Percentiles rank a stretch among this genome's conserved stretches.
phyloP scores from a whole-genome alignment of 2,888 invertebrate genomes.

The Drosophila basisetae region DNA sequence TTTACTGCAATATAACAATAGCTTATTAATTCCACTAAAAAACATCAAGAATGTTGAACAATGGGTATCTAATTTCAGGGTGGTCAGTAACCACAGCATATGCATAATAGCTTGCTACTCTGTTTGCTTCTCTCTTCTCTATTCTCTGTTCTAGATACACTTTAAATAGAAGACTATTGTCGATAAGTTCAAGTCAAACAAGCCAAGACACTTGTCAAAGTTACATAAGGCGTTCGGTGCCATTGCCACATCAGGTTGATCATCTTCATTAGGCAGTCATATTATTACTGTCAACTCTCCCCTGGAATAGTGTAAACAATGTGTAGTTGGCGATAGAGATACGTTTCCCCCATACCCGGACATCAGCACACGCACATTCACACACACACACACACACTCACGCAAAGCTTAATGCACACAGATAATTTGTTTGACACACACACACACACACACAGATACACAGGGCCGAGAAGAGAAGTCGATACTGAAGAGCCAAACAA shows the following conservation, averaged over 20 bases:
- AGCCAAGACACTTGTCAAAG: constrained; percentile 69
- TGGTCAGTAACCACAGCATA: constrained; percentile 30
- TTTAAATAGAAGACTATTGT: constrained; percentile 36
- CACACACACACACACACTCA: constrained; percentile 51
- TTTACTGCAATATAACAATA: not conserved
- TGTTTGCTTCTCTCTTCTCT: not conserved
- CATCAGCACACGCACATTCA: constrained; percentile 43
- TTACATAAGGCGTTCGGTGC: constrained; percentile 52
- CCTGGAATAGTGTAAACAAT: constrained; percentile 59
- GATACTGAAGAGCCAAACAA: constrained; percentile 62
- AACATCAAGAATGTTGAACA: constrained; percentile 5
- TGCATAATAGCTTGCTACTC: not conserved
- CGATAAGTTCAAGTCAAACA: constrained; percentile 73
- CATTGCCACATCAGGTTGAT: constrained; percentile 35
- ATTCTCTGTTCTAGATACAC: constrained; percentile 6
- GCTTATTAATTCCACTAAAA: constrained; percentile 3
- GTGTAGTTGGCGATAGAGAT: constrained; percentile 54
- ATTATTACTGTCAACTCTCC: constrained; percentile 34
- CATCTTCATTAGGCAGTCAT: constrained; percentile 47
- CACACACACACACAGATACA: constrained; percentile 48
- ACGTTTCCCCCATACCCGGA: not conserved
- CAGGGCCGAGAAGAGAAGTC: constrained; percentile 29
- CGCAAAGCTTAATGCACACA: constrained; percentile 54
- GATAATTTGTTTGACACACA: constrained; percentile 65
- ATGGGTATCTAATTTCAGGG: constrained; percentile 18